Evolutionary conservation across 1,140 invertebrate species (phyloP), one percentile per base, ranked within the genome.

Genomic region (Eurosta solidaginis): DNA sequence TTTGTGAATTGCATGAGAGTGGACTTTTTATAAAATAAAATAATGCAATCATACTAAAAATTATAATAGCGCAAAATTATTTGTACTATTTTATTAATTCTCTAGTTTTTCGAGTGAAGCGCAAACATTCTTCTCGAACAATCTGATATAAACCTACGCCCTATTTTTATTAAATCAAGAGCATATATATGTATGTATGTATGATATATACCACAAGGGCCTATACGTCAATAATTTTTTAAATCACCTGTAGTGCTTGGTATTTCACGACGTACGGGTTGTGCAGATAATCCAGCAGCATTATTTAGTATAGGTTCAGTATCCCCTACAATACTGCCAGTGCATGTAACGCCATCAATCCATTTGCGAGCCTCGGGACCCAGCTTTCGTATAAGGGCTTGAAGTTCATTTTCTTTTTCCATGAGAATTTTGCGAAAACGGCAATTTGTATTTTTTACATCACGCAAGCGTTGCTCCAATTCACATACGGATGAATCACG

Each of bases 361-460:
- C 87, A 88, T 59, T 87, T 87, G 22, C 84, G 80, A 1, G 87
- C 85, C 79, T 88, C 87, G 7, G 86, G 87, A 7, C 87, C 87
- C 36, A 88, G 52, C 47, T 87, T 88, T 0, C 86, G 82, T 54
- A 88, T 87, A 1, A 88, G 77, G 0, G 83, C 85, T 90, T 96
- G 94, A 79, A 96, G 88, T 82, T 96, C 94, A 27, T 92, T 92
- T 83, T 96, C 94, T 82, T 93, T 93, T 75, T 95, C 94, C 84
- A 94, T 89, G 45, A 96, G 88, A 49, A 93, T 92, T 81, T 95
- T 93, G 1, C 93, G 89, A 85, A 93, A 95, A 76, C 93, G 92
- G 80, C 92, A 93, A 90, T 96, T 96, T 59, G 91, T 91, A 76
- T 92, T 90, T 79, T 94, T 92, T 10, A 94, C 93, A 83, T 96